Evolutionary conservation across 1,140 invertebrate species (phyloP), one percentile per base, ranked within the genome.

Genomic region (Ptiloglossa arizonensis): DNA sequence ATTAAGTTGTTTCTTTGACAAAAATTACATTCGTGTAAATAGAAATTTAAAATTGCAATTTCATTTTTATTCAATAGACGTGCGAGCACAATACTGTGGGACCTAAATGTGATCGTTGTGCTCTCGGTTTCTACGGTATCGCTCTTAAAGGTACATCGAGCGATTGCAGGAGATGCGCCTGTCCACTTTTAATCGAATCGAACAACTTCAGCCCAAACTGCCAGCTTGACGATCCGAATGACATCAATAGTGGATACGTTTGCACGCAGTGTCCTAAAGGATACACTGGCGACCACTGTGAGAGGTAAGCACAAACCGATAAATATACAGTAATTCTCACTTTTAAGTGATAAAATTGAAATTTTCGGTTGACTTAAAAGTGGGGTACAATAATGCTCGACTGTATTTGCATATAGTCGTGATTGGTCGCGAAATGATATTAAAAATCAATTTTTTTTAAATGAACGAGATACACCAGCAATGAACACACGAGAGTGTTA

Each of bases 121-220:
- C 95, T 9, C 92, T 94, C 15, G 99, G 99, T 62, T 99, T 96
- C 92, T 99, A 98, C 91, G 98, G 98, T 15, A 96, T 99, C 90
- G 96, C 98, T 0, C 94, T 95, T 0, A 93, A 92, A 73, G 97
- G 96, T 85, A 95, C 94, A 0, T 89, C 94, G 5, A 93, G 95
- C 52, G 97, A 97, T 75, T 99, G 98, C 89, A 95, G 95, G 88
- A 95, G 94, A 41, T 99, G 98, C 90, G 96, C 96, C 3, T 99
- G 98, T 92, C 98, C 98, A 0, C 91, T 98, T 56, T 90, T 93
- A 35, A 92, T 95, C 60, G 90, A 94, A 0, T 93, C 94, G 1
- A 98, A 98, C 89, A 98, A 98, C 90, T 98, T 98, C 89, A 98
- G 97, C 86, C 97, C 97, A 0, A 96, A 94, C 89, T 98, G 97